These are phyloP conservation scores for Brachypodius melanocephalos DNA, from an alignment of 2,113 vertebrate genomes.

Conservation along the genomic window DNA sequence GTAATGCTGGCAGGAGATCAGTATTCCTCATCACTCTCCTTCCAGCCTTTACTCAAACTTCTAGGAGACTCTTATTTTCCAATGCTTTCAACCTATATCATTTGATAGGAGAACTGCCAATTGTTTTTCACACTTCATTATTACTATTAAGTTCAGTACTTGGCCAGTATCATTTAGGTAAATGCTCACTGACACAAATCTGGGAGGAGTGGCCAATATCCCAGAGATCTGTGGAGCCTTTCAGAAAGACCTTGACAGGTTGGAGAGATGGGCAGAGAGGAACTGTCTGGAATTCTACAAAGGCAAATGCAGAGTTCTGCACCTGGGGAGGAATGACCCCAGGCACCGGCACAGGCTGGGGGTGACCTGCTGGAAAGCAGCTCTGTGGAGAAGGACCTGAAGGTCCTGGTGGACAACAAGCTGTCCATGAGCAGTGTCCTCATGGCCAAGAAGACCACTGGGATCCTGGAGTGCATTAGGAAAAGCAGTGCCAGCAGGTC, in stretches of 20 bases:
- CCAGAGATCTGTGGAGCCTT: not conserved
- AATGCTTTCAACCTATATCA: not conserved
- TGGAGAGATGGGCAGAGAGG: not conserved
- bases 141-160: not conserved
- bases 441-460: fast-evolving
- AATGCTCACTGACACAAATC: not conserved
- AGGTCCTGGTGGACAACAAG: not conserved
- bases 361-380: not conserved
- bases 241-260: fast-evolving
- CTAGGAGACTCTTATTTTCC: not conserved
- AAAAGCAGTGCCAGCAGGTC: not conserved
- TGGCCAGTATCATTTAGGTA: not conserved
- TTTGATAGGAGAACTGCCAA: not conserved
- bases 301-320: not conserved
- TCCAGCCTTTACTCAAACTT: not conserved
- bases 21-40: not conserved
- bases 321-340: not conserved
- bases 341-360: not conserved
- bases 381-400: not conserved
- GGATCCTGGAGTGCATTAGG: not conserved
- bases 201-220: not conserved
- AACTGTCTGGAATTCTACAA: not conserved
- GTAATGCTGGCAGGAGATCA: not conserved
- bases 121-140: not conserved
- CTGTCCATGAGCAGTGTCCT: not conserved